Base-by-base conservation (phyloP, 92 coral and sea anemone species). In the Paragorgia papillata region DNA sequence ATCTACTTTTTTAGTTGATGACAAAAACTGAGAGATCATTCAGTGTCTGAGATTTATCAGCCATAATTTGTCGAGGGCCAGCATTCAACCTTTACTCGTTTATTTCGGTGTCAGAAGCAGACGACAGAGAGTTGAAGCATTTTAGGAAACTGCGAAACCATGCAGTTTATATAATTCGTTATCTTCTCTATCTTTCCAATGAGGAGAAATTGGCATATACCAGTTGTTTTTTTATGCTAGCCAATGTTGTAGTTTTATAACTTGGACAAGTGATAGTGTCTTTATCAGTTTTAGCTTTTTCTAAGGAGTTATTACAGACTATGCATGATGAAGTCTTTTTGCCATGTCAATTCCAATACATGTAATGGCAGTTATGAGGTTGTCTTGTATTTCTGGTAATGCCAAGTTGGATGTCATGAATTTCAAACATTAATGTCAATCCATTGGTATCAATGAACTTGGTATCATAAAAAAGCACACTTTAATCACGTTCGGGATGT, bases 91-190 rank as follows among this genome's bases (percentile, higher is more conserved):
- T 17, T 61, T 44, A 30, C 43, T 57, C 3, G 29, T 22, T 12
- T 29, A 14, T 57, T 29, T 57, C 29, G n/a, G n/a, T n/a, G n/a
- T n/a, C n/a, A n/a, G n/a, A n/a, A n/a, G n/a, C 8, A 3, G n/a
- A 22, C 29, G 29, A 9, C 62, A 22, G 29, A 22, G 3, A 13
- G 24, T 57, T 13, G 24, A 9, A 17, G 3, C 40, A 43, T 57
- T 62, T 10, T 15, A 65, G 66, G 62, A 79, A 79, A 73, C 83
- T 79, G 69, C 43, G 22, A 64, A 79, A 62, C 7, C 63, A 74
- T 79, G 66, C 48, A 79, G 64, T 39, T 64, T 50, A 75, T 79
- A 60, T 64, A 78, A 49, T 53, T 78, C 53, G 74, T 53, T 41
- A 50, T 57, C 59, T 79, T 79, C 28, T 78, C 55, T 46, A 27